phyloP scores from a whole-genome alignment of 1,140 invertebrate species.

The Orchesella cincta region DNA sequence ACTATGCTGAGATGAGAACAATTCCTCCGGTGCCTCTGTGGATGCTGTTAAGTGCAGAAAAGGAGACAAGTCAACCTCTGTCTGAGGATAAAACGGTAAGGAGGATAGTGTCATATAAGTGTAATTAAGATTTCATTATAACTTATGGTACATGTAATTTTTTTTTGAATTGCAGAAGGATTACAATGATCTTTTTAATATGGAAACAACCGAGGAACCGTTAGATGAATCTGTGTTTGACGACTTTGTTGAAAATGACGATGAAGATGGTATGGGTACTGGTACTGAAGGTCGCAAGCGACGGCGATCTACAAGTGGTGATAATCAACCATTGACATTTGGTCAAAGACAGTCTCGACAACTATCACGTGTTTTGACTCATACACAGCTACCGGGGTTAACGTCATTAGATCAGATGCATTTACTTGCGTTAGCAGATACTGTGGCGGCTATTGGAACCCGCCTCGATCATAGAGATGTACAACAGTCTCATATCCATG shows the following conservation, averaged over 20 bases:
- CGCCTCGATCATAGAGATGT: conserved; percentile 44
- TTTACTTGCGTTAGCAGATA: conserved; percentile 93
- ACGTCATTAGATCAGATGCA: conserved; percentile 99
- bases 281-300: conserved; percentile 31
- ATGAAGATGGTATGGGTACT: conserved; percentile 38
- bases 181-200: conserved; percentile 83
- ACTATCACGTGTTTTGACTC: conserved; percentile 85
- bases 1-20: conserved; percentile 94
- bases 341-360: conserved; percentile 62
- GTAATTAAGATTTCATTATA: conserved; percentile 51
- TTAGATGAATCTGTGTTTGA: conserved; percentile 67
- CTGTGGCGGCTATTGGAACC: conserved; percentile 74
- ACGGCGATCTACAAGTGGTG: conserved; percentile 48
- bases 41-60: conserved; percentile 90
- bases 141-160: background rate
- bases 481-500: conserved; percentile 51
- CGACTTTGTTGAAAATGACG: conserved; percentile 46
- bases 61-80: conserved; percentile 64
- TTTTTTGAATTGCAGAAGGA: conserved; percentile 60
- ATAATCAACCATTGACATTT: conserved; percentile 46
- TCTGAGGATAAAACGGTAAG: conserved; percentile 54
- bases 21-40: conserved; percentile 95
- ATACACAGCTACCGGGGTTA: conserved; percentile 93
- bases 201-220: conserved; percentile 71
- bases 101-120: no score